phyloP scores from a whole-genome alignment of 2,113 vertebrate genomes.

The Cryptotis parvus region DNA sequence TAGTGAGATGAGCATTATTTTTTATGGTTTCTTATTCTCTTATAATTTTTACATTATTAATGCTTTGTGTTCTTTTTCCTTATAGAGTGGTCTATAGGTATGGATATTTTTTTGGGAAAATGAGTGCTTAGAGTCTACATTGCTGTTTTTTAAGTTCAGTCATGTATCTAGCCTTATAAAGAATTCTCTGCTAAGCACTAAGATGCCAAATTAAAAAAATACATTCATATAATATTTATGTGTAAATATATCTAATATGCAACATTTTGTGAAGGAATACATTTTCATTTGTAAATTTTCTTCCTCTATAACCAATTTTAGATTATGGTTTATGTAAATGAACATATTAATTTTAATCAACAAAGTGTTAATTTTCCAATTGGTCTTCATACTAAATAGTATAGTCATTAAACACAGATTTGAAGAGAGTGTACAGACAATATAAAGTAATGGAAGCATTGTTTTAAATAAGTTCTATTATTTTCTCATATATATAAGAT shows the following conservation, averaged over 20 bases:
- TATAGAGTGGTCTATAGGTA: background rate
- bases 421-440: background rate
- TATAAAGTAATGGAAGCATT: constrained; percentile 29
- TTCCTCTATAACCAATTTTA: constrained; percentile 25
- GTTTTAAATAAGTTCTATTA: constrained; percentile 31
- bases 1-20: constrained; percentile 4
- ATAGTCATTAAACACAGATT: constrained; percentile 51
- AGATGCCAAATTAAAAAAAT: constrained; percentile 41
- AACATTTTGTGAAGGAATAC: constrained; percentile 65
- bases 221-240: background rate
- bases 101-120: background rate
- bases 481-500: constrained; percentile 23
- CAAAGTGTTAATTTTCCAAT: constrained; percentile 46
- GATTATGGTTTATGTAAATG: background rate
- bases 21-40: background rate
- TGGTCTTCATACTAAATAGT: constrained; percentile 61
- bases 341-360: background rate
- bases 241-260: constrained; percentile 48
- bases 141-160: background rate
- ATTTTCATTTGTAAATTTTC: constrained; percentile 65
- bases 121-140: background rate
- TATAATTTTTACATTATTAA: background rate
- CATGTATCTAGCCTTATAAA: background rate
- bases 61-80: background rate
- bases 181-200: background rate